Conservation (phyloP, 2,113 vertebrate species). For the Urocynchramus pylzowi region DNA sequence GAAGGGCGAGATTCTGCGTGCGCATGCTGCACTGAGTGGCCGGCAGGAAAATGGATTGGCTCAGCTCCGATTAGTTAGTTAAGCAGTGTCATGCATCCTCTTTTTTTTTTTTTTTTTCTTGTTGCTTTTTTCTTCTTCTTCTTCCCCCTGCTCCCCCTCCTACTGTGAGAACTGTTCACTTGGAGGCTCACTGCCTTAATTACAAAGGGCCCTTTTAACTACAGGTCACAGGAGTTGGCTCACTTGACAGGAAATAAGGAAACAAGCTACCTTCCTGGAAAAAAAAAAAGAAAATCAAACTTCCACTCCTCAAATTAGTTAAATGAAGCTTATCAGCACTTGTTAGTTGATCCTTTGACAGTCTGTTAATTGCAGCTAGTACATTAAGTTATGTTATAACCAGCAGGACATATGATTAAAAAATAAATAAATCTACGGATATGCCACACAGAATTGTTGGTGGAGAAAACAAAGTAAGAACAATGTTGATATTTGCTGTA, state of each 20-base stretch:
- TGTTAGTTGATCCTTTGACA: conserved; percentile 82
- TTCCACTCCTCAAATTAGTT: conserved; percentile 81
- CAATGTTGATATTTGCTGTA: neutral
- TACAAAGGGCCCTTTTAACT: conserved; percentile 81
- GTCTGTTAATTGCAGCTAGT: conserved; percentile 84
- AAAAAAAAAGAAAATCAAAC: conserved; percentile 66
- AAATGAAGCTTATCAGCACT: conserved; percentile 82
- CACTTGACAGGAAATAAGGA: conserved; percentile 82
- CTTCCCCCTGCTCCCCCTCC: neutral
- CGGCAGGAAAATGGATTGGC: conserved; percentile 63
- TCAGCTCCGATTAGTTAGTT: conserved; percentile 65
- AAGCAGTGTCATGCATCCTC: conserved; percentile 62
- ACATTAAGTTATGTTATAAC: conserved; percentile 79
- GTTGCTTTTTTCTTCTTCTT: neutral
- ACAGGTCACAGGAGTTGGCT: conserved; percentile 80
- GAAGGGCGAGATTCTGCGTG: conserved; percentile 24
- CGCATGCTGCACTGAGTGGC: conserved; percentile 20
- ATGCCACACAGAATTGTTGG: neutral
- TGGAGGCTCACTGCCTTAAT: conserved; percentile 77
- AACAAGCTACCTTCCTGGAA: conserved; percentile 79
- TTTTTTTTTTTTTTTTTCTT: neutral
- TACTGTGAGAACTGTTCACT: conserved; percentile 80
- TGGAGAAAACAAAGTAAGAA: neutral
- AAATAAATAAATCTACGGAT: conserved; percentile 7
- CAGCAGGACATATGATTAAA: conserved; percentile 57